These are phyloP conservation scores for Iguana delicatissima DNA, from an alignment of 2,797 vertebrate species.

Conservation along the genomic window DNA sequence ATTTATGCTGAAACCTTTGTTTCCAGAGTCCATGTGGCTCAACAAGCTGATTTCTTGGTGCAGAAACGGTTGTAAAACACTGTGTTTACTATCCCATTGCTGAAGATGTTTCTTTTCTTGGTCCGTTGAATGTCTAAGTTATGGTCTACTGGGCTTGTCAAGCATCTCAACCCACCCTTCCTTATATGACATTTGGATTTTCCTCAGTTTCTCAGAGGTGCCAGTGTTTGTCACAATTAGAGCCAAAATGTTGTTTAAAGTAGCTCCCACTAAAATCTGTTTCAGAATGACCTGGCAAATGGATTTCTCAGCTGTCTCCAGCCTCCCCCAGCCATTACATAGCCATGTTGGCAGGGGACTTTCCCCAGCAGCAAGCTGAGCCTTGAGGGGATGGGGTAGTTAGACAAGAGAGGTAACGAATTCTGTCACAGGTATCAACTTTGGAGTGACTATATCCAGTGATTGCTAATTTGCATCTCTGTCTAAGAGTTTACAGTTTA, in stretches of 20 bases:
- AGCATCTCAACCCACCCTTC: no score
- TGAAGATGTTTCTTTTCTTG: not conserved
- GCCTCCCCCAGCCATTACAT: no score
- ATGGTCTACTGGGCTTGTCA: not conserved
- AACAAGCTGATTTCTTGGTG: not conserved
- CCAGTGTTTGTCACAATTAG: not conserved
- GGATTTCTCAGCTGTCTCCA: no score
- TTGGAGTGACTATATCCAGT: no score
- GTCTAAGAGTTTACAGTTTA: no score
- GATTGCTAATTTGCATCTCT: no score
- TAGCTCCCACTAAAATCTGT: not conserved
- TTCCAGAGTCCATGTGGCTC: not conserved
- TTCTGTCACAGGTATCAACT: no score
- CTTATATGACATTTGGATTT: not conserved
- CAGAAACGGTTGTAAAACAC: not conserved
- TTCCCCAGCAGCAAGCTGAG: not conserved
- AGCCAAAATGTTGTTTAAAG: not conserved
- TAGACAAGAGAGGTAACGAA: no score
- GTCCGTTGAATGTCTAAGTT: not conserved
- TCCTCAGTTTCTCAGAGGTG: not conserved
- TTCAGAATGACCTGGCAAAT: not conserved
- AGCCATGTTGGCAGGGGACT: no score
- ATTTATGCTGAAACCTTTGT: constrained; percentile 24
- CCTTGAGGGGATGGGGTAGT: no score
- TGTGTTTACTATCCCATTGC: not conserved